Base-by-base conservation (phyloP, 2,797 vertebrate species). In the Choloepus didactylus region DNA sequence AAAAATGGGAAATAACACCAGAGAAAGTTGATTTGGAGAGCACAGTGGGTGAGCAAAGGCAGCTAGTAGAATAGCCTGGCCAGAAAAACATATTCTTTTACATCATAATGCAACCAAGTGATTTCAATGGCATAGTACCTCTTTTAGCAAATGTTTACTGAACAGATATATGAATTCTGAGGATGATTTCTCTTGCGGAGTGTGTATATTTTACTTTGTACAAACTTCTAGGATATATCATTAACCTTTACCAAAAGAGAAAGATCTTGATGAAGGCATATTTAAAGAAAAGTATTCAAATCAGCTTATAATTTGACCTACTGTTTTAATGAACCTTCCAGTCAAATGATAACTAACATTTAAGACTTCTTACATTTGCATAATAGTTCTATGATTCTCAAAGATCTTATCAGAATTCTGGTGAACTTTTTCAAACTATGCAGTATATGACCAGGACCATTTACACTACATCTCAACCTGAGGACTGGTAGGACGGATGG, bases 281-380 rank as follows among this genome's bases (percentile, higher is more conserved):
- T 23, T 8, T 89, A 69, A 89, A 96, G 59, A 91, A 91, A 88
- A 95, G 89, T 59, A 89, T 15, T 91, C n/a, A 67, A 85, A 88
- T 89, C 94, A 79, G 9, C 76, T 89, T 92, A 83, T 27, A 84
- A 87, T 18, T 41, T 95, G 86, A 87, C 4, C 15, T 92, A 84
- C 38, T 35, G 86, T 87, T 94, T 94, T 90, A 73, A 88, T 18
- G 31, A 90, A 66, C 9, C 38, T 81, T 66, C 88, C 18, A 60
- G 80, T 84, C 62, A 67, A 60, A 87, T 46, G 73, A 51, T 76
- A 49, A 31, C 46, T 29, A 49, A 75, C 7, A 23, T 70, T 64
- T 83, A 87, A 89, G 62, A 84, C 56, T 82, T 86, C 25, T 89
- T 92, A 91, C 9, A 73, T 67, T 49, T 80, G 29, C 75, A 0